Evolutionary conservation across 2,888 invertebrate genomes (phyloP).

Genomic region (Aethes cnicana): DNA sequence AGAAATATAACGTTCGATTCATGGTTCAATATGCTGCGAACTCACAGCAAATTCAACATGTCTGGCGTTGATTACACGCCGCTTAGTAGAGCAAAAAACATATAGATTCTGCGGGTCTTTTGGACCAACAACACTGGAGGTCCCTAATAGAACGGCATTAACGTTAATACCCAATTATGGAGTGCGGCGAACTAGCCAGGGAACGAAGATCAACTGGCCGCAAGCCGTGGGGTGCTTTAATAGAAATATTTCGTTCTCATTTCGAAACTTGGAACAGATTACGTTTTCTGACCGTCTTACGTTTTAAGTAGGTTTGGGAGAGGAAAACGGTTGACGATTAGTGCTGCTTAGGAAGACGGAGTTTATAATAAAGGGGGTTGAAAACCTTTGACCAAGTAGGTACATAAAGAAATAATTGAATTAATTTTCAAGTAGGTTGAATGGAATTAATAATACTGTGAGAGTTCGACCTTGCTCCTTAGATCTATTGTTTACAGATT

Average conservation of each 20-base stretch:
- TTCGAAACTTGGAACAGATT: constrained; percentile 5
- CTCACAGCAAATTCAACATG: too few relatives aligned
- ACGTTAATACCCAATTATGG: constrained; percentile 73
- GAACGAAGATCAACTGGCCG: constrained; percentile 56
- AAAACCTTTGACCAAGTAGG: too few relatives aligned
- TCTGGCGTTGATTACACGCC: too few relatives aligned
- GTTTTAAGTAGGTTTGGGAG: not conserved
- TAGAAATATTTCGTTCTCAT: constrained; percentile 14
- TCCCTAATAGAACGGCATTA: constrained; percentile 59
- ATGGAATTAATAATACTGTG: too few relatives aligned
- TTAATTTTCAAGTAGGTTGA: too few relatives aligned
- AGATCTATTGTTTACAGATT: too few relatives aligned
- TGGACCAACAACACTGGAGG: constrained; percentile 36
- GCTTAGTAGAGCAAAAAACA: not conserved
- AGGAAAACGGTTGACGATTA: not conserved
- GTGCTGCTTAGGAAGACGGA: not conserved
- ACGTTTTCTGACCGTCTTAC: constrained; percentile 1
- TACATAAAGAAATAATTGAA: too few relatives aligned
- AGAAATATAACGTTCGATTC: too few relatives aligned
- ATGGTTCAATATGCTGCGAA: too few relatives aligned
- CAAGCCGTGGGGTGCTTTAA: constrained; percentile 25
- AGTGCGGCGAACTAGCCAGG: constrained; percentile 50
- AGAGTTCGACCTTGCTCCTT: too few relatives aligned
- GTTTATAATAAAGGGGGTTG: too few relatives aligned
- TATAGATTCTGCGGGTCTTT: not conserved